phyloP scores from a whole-genome alignment of 2,113 vertebrate genomes.

The Ochotona curzoniae region DNA sequence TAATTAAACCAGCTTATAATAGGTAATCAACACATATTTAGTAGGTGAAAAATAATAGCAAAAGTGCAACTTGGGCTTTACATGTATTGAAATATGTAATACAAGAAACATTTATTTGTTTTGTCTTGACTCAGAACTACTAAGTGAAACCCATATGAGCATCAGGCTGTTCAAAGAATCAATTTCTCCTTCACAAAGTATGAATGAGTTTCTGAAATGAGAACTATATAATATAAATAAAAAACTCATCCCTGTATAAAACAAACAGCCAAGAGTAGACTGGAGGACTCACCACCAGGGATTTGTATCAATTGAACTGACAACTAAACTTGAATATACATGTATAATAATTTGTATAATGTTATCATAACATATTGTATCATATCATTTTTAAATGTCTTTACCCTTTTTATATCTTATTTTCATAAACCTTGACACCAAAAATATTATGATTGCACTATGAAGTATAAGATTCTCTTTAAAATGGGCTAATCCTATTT shows the following conservation, averaged over 20 bases:
- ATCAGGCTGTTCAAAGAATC: not conserved
- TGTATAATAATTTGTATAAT: not conserved
- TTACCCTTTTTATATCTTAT: not conserved
- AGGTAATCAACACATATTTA: not conserved
- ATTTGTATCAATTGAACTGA: not conserved
- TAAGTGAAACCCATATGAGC: not conserved
- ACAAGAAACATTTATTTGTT: not conserved
- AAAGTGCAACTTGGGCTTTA: not conserved
- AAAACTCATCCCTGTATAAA: accelerated
- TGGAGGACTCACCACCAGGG: not conserved
- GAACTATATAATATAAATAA: not conserved
- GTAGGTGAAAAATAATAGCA: not conserved
- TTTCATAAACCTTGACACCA: not conserved
- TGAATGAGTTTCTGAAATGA: not conserved
- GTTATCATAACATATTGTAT: not conserved
- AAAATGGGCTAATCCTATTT: not conserved
- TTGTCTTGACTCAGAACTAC: not conserved
- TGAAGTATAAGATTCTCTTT: not conserved
- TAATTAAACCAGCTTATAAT: not conserved
- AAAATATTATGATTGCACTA: not conserved
- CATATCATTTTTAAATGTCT: not conserved
- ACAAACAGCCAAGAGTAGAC: not conserved
- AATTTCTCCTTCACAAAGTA: not conserved
- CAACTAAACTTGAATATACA: not conserved
- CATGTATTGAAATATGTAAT: not conserved